These are phyloP conservation scores for Anagrus nilaparvatae DNA, from an alignment of 1,140 invertebrate genomes.

Conservation along the genomic window DNA sequence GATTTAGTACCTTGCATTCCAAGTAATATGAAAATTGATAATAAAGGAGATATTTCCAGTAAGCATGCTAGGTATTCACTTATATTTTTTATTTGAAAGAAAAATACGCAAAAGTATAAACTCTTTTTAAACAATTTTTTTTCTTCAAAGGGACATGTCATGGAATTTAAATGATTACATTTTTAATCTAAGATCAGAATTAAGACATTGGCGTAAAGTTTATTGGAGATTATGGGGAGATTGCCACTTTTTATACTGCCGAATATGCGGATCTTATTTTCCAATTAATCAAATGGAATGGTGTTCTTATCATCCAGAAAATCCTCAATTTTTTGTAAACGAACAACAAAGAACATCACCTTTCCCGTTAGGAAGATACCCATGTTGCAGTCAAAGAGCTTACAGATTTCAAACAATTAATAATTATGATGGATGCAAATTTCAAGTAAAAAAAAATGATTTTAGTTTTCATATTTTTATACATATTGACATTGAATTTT, in stretches of 20 bases:
- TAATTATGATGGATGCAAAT: conserved; percentile 37
- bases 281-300: conserved; percentile 65
- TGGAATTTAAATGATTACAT: conserved; percentile 83
- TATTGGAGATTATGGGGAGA: conserved; percentile 90
- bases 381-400: conserved; percentile 75
- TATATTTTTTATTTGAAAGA: conserved; percentile 12
- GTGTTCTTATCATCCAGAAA: conserved; percentile 69
- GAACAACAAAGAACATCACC: conserved; percentile 49
- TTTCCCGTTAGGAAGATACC: conserved; percentile 62
- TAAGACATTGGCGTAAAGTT: conserved; percentile 79
- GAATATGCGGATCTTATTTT: conserved; percentile 63
- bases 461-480: neutral
- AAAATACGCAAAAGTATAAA: neutral
- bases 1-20: conserved; percentile 57
- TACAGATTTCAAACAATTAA: conserved; percentile 64
- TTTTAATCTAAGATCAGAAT: conserved; percentile 57
- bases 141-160: conserved; percentile 50
- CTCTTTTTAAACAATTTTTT: conserved; percentile 6
- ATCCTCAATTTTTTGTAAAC: conserved; percentile 63
- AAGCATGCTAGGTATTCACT: conserved; percentile 53
- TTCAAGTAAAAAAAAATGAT: conserved; percentile 23
- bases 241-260: conserved; percentile 70
- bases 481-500: neutral
- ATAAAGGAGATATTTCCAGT: conserved; percentile 55
- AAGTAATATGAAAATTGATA: conserved; percentile 57